Conservation (phyloP, 1,140 invertebrate genomes). For the Brachionus angularis region DNA sequence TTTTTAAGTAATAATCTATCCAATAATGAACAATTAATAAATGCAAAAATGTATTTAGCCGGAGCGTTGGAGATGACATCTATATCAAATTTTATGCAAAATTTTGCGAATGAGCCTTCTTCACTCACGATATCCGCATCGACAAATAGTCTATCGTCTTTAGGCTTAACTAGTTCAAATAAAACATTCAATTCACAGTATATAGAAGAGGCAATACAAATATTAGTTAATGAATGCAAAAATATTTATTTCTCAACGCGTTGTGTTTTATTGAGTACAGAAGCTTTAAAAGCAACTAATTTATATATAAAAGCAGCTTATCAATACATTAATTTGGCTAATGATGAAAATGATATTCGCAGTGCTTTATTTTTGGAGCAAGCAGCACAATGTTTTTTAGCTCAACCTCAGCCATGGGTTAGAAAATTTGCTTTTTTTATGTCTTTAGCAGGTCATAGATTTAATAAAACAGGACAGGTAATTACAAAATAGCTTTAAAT, state of each 20-base stretch:
- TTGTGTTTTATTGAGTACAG: conserved; percentile 78
- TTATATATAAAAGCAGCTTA: conserved; percentile 81
- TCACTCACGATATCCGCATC: not conserved
- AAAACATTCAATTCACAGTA: conserved; percentile 19
- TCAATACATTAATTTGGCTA: conserved; percentile 63
- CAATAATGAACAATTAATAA: not conserved
- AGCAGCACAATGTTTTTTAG: conserved; percentile 84
- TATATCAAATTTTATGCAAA: not conserved
- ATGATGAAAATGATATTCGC: conserved; percentile 60
- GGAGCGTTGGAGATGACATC: conserved; percentile 17
- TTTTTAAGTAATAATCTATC: conserved; percentile 62
- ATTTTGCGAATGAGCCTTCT: not conserved
- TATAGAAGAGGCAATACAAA: conserved; percentile 33
- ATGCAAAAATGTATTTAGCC: not conserved
- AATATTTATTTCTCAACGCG: conserved; percentile 70
- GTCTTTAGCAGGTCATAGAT: conserved; percentile 87
- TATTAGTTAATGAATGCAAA: conserved; percentile 12
- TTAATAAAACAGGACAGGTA: conserved; percentile 73
- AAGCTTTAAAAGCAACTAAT: conserved; percentile 72
- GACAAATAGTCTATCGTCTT: not conserved
- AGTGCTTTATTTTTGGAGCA: conserved; percentile 89
- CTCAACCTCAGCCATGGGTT: conserved; percentile 69
- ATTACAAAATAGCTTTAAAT: not conserved
- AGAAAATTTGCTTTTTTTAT: conserved; percentile 95
- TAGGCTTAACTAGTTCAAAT: conserved; percentile 16